Conservation (phyloP, 2,888 invertebrate genomes). For the Epirrhoe tristata region DNA sequence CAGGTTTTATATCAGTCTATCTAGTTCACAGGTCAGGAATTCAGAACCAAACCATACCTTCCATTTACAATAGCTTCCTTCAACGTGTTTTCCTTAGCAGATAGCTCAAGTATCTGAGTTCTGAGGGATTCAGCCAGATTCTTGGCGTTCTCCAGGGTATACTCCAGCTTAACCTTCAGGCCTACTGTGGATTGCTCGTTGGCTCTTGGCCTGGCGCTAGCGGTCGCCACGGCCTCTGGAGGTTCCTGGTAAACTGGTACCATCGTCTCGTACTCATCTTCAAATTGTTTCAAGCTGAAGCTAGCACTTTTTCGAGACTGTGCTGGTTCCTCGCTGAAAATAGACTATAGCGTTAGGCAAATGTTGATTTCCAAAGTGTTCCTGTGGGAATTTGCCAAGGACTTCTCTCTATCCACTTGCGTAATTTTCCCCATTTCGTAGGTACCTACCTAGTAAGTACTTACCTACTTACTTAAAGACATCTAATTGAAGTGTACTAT, state of each 20-base stretch:
- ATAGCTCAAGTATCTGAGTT: slow-evolving; percentile 56
- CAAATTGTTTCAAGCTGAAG: slow-evolving; percentile 40
- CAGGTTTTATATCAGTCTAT: no score
- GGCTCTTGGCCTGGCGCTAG: neutral
- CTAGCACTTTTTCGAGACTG: slow-evolving; percentile 40
- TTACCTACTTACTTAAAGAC: no score
- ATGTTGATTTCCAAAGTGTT: no score
- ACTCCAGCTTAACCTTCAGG: slow-evolving; percentile 60
- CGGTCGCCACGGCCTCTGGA: slow-evolving; percentile 21
- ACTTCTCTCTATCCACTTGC: no score
- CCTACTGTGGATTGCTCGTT: slow-evolving; percentile 43
- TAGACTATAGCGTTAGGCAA: neutral
- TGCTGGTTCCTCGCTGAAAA: slow-evolving; percentile 41
- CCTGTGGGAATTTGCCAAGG: no score
- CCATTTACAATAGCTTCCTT: slow-evolving; percentile 72
- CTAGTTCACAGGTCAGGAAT: neutral
- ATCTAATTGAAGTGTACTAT: no score
- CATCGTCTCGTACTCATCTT: slow-evolving; percentile 47
- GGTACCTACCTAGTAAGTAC: no score
- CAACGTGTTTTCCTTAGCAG: slow-evolving; percentile 56
- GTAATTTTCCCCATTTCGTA: no score
- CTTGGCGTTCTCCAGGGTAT: slow-evolving; percentile 59
- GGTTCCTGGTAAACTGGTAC: slow-evolving; percentile 34
- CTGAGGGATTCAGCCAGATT: slow-evolving; percentile 59
- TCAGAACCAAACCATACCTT: slow-evolving; percentile 54